These are phyloP conservation scores for Lepisosteus osseus DNA, from an alignment of 2,113 vertebrate genomes.

Conservation along the genomic window DNA sequence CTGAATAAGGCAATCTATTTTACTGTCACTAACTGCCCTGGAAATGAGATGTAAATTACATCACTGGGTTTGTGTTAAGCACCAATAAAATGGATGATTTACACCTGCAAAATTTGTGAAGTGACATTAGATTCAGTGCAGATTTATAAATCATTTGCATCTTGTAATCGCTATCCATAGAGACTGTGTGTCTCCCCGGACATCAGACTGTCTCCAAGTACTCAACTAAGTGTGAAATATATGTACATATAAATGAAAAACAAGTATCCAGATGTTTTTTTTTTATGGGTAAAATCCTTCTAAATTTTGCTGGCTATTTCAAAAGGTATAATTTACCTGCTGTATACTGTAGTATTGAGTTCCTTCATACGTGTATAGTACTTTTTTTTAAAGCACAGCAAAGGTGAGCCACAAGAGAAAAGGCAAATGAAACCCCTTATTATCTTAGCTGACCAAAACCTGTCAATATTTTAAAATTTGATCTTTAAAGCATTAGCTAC, in stretches of 20 bases:
- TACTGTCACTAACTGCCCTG: background rate
- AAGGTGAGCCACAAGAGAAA: background rate
- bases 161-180: background rate
- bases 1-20: background rate
- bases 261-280: background rate
- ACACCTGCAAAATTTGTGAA: background rate
- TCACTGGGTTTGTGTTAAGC: slow-evolving; percentile 8
- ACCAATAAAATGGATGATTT: slow-evolving; percentile 15
- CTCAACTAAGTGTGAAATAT: slow-evolving; percentile 8
- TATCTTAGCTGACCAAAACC: background rate
- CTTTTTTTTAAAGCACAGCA: background rate
- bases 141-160: slow-evolving; percentile 6
- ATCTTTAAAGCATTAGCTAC: background rate
- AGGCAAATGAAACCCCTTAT: background rate
- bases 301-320: background rate
- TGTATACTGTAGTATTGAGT: background rate
- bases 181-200: background rate
- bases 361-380: background rate
- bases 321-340: background rate
- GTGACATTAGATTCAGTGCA: background rate
- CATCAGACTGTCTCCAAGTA: slow-evolving; percentile 2
- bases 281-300: background rate
- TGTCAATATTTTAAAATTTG: background rate
- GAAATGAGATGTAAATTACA: slow-evolving; percentile 12
- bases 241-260: background rate